Base-by-base conservation (phyloP, 2,113 vertebrate species). In the Leucoraja erinaceus region DNA sequence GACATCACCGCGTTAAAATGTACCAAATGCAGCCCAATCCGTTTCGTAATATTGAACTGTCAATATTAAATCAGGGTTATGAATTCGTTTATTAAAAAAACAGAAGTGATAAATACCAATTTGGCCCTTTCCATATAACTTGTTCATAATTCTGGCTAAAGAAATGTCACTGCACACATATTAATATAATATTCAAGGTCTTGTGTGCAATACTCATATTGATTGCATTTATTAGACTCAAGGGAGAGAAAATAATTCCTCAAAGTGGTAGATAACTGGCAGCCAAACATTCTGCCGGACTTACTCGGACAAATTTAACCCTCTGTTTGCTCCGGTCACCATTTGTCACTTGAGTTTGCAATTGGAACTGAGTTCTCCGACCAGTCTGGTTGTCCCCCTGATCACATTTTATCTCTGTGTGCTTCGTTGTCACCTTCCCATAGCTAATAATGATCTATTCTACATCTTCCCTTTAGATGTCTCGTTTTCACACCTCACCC, bases 171-270 rank as follows among this genome's bases (percentile, higher is more conserved):
- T 98, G 99, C 98, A 99, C 99, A 98, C 99, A 98, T 98, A 99
- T 99, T 99, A 99, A 99, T 99, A 98, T 98, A 99, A 99, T 99
- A 99, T 99, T 98, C 98, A 99, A 97, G 98, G 98, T 98, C 97
- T 98, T 99, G 98, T 99, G 98, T 99, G 98, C 98, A 98, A 99
- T 98, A 98, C 98, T 99, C 98, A 99, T 99, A 99, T 99, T 99
- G 99, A 99, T 99, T 99, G 98, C 99, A 98, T 99, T 99, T 99
- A 99, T 99, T 99, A 98, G 98, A 99, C 99, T 99, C 99, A 97
- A 97, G 99, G 99, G 99, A 99, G 97, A 98, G 98, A 98, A 98
- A 98, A 99, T 99, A 99, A 99, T 99, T 99, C 98, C 98, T 99
- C 98, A 97, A 96, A 97, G 98, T 98, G 98, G 98, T 98, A 98